A percentile compares a stretch with the other conserved stretches of the same genome.
These are phyloP conservation scores for Suricata suricatta DNA, from an alignment of 2,113 vertebrate species.

Conservation along the genomic window DNA sequence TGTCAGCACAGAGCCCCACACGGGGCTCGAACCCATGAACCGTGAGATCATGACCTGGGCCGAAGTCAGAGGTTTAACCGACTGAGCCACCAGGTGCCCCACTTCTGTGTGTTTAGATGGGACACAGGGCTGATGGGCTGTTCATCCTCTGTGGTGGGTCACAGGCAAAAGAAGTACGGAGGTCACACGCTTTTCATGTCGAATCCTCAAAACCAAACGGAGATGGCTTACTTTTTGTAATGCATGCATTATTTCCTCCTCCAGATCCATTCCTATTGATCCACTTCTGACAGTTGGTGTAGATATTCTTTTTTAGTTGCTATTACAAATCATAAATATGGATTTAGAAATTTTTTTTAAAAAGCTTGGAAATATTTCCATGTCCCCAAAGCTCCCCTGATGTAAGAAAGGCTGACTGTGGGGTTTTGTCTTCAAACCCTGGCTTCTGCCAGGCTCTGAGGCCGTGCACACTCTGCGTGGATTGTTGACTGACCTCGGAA, in stretches of 20 bases:
- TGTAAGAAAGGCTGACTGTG: neutral
- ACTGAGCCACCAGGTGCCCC: too few relatives aligned
- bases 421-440: neutral
- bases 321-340: neutral
- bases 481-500: neutral
- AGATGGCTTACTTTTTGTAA: neutral
- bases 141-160: rapidly evolving
- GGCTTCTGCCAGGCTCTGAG: neutral
- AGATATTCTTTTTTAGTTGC: neutral
- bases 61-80: too few relatives aligned
- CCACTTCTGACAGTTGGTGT: neutral
- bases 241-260: neutral
- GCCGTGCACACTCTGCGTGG: rapidly evolving
- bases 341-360: neutral
- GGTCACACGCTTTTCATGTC: neutral
- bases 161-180: rapidly evolving
- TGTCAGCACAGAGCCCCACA: too few relatives aligned
- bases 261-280: neutral
- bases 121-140: rapidly evolving
- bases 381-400: neutral
- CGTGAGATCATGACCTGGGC: too few relatives aligned
- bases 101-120: rapidly evolving
- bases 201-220: neutral
- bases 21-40: too few relatives aligned
- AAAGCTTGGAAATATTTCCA: neutral